Evolutionary conservation across 2,797 vertebrate species (phyloP).

Genomic region (Clamator glandarius): DNA sequence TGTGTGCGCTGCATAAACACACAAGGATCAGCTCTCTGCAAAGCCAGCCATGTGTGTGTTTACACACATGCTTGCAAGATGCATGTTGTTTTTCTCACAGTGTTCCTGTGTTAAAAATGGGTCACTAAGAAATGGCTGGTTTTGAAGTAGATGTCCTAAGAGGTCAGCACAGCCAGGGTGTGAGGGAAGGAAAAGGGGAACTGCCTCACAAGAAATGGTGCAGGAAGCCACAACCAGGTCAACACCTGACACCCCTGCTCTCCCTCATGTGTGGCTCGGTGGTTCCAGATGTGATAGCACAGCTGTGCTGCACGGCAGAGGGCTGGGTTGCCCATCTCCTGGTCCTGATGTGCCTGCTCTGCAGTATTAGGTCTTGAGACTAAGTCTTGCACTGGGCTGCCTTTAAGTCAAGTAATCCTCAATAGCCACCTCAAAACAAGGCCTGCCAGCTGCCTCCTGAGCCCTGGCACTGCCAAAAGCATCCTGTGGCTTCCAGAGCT

Average conservation of each 20-base stretch:
- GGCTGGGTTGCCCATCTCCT: background rate
- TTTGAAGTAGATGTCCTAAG: background rate
- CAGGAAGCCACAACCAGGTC: background rate
- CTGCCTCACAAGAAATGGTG: background rate
- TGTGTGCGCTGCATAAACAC: background rate
- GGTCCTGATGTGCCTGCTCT: background rate
- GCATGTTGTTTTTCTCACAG: background rate
- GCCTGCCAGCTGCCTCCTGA: background rate
- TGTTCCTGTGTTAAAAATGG: background rate
- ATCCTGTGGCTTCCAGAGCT: background rate
- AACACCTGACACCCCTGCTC: accelerated
- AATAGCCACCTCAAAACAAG: background rate
- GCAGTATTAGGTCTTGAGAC: background rate
- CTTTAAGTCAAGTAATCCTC: background rate
- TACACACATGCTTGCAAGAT: background rate
- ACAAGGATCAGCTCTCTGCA: background rate
- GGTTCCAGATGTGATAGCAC: background rate
- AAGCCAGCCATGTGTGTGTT: background rate
- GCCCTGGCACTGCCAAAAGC: background rate
- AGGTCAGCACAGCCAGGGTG: background rate
- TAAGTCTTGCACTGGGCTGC: background rate
- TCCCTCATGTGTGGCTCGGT: background rate
- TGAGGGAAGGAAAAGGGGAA: background rate
- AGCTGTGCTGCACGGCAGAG: background rate
- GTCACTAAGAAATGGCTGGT: accelerated